phyloP scores from a whole-genome alignment of 2,113 vertebrate species.

The Festucalex cinctus region DNA sequence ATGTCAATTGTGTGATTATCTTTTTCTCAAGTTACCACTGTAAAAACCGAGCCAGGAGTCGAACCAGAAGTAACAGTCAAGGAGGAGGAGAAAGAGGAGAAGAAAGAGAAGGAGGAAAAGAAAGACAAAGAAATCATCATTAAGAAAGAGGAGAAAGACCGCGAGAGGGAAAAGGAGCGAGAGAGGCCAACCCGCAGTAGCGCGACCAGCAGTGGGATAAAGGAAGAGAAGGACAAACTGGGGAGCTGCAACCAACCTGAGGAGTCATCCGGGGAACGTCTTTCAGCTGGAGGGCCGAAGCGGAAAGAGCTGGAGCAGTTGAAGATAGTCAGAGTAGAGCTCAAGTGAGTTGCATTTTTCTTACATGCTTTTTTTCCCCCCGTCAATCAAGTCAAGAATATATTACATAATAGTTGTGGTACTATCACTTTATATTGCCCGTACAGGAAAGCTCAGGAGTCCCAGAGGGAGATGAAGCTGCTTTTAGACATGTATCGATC shows the following conservation, averaged over 20 bases:
- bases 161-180: constrained; percentile 76
- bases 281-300: constrained; percentile 71
- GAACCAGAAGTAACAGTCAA: constrained; percentile 71
- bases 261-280: constrained; percentile 62
- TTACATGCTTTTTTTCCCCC: too few relatives aligned
- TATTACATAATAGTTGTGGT: not conserved
- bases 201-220: constrained; percentile 46
- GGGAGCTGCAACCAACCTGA: constrained; percentile 69
- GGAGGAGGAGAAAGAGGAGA: constrained; percentile 84
- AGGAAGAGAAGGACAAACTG: constrained; percentile 70
- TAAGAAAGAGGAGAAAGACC: constrained; percentile 83
- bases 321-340: constrained; percentile 81
- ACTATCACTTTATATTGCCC: not conserved
- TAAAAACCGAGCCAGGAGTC: constrained; percentile 73
- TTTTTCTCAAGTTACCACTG: constrained; percentile 37
- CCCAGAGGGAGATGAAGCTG: constrained; percentile 95
- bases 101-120: constrained; percentile 78
- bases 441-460: constrained; percentile 91
- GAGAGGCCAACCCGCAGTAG: constrained; percentile 76
- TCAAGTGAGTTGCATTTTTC: constrained; percentile 79
- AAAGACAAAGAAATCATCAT: constrained; percentile 77
- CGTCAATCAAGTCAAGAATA: too few relatives aligned
- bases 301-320: constrained; percentile 88
- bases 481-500: constrained; percentile 96
- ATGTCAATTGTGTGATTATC: not conserved